Percentiles rank a stretch among this genome's conserved stretches.
Evolutionary conservation across 2,797 vertebrate genomes (phyloP).

Genomic region (Parambassis ranga): DNA sequence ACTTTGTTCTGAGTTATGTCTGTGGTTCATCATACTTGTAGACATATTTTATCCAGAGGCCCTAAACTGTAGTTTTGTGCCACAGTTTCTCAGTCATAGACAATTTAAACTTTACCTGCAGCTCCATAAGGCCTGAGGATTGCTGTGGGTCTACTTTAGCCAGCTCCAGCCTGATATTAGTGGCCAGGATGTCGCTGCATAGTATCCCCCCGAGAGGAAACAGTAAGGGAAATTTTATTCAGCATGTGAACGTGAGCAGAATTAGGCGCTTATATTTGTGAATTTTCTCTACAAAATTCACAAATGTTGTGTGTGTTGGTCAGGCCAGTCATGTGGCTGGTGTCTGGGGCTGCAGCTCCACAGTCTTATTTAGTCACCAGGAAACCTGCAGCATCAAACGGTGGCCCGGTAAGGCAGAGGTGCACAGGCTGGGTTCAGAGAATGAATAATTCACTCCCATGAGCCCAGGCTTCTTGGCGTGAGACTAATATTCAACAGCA

Average conservation of each 20-base stretch:
- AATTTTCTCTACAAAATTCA: background rate
- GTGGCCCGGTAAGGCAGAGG: constrained; percentile 74
- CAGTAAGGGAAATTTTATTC: background rate
- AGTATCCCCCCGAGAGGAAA: background rate
- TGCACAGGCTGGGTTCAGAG: constrained; percentile 71
- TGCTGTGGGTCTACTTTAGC: background rate
- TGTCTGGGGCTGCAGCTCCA: constrained; percentile 41
- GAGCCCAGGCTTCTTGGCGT: constrained; percentile 70
- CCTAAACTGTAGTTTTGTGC: too few species aligned
- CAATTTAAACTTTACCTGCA: too few species aligned
- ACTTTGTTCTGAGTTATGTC: too few species aligned
- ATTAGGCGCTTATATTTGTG: background rate
- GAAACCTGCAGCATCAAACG: constrained; percentile 85
- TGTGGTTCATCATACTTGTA: too few species aligned
- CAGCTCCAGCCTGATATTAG: background rate
- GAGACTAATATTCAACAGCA: constrained; percentile 83
- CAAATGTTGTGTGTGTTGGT: background rate
- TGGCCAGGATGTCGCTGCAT: background rate
- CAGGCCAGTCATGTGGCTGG: background rate
- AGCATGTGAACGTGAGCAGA: constrained; percentile 9
- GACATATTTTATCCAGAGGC: too few species aligned
- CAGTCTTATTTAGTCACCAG: constrained; percentile 80
- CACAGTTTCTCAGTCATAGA: too few species aligned
- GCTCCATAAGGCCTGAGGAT: too few species aligned
- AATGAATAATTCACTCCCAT: constrained; percentile 73